Evolutionary conservation across 2,888 invertebrate genomes (phyloP).

Genomic region (Pammene fasciana): DNA sequence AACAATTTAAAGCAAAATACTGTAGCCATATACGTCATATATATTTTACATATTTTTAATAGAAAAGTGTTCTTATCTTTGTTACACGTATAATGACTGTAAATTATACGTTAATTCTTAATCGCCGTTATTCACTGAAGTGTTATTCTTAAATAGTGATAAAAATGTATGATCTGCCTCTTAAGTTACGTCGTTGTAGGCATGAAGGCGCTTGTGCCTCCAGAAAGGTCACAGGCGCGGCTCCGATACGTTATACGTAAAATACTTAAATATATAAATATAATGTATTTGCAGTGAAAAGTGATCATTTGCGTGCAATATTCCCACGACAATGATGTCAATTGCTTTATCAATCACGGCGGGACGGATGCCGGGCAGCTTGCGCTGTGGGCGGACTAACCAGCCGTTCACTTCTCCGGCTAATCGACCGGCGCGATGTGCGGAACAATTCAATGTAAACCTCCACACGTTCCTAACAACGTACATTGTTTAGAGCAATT

Average conservation of each 20-base stretch:
- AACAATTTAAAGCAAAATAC: background rate
- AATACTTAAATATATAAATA: background rate
- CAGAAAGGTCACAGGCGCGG: too few species aligned
- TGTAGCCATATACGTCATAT: background rate
- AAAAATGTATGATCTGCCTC: too few species aligned
- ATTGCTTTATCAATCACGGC: conserved; percentile 78
- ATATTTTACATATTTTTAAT: too few species aligned
- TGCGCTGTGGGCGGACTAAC: conserved; percentile 65
- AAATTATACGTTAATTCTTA: too few species aligned
- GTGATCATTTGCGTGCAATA: conserved; percentile 48
- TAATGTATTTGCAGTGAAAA: conserved; percentile 39
- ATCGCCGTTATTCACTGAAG: too few species aligned
- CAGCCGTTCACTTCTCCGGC: conserved; percentile 61
- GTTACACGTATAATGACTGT: too few species aligned
- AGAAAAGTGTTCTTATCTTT: too few species aligned
- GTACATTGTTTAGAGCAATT: conserved; percentile 26
- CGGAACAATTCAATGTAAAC: conserved; percentile 55
- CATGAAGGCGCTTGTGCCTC: too few species aligned
- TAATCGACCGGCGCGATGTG: conserved; percentile 62
- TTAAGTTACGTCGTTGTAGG: too few species aligned
- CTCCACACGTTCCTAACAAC: conserved; percentile 33
- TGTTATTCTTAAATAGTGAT: too few species aligned
- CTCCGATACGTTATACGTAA: too few species aligned
- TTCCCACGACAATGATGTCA: conserved; percentile 79
- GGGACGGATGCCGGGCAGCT: conserved; percentile 71